Base-by-base conservation (phyloP, 2,113 vertebrate genomes). In the Onychostruthus taczanowskii region DNA sequence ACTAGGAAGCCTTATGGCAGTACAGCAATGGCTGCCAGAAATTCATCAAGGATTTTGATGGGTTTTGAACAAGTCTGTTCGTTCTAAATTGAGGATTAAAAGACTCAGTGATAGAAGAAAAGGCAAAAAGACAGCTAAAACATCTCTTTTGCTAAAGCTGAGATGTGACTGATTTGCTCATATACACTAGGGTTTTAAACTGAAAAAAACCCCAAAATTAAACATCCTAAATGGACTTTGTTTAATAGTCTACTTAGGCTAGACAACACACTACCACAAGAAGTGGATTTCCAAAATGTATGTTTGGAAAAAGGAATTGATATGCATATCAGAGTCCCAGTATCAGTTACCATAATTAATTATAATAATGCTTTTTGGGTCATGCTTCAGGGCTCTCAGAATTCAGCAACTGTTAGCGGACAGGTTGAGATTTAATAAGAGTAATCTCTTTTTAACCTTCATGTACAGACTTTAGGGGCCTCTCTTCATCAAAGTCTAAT, bases 341-440 rank as follows among this genome's bases (percentile, higher is more conserved):
- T 37, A 59, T 59, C 58, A 26, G 75, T 85, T 95, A 87, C 46
- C 66, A 33, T 79, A 94, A 95, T 93, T 93, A 95, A 95, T 95
- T 95, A 92, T 76, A 95, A 87, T 88, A 95, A 93, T 50, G 18
- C 72, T 90, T 96, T 94, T 94, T 72, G 72, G 79, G 72, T 97
- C 88, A 93, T 88, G 93, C 90, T 88, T 94, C 87, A 92, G 59
- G 83, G 63, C 63, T 95, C 82, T 91, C 78, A 91, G 75, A 91
- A 94, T 70, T 77, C 94, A 81, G 87, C 56, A 94, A 94, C 72
- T 88, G 61, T 83, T 93, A 59, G 79, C 70, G 61, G 95, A 74
- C 2, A 14, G 79, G 72, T 33, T 91, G 72, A 92, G 79, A 90
- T 70, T 93, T 77, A 85, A 82, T 77, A 70, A 88, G 50, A 70